Evolutionary conservation across 2,797 vertebrate species (phyloP).

Genomic region (Hydrocynus forskahlii): DNA sequence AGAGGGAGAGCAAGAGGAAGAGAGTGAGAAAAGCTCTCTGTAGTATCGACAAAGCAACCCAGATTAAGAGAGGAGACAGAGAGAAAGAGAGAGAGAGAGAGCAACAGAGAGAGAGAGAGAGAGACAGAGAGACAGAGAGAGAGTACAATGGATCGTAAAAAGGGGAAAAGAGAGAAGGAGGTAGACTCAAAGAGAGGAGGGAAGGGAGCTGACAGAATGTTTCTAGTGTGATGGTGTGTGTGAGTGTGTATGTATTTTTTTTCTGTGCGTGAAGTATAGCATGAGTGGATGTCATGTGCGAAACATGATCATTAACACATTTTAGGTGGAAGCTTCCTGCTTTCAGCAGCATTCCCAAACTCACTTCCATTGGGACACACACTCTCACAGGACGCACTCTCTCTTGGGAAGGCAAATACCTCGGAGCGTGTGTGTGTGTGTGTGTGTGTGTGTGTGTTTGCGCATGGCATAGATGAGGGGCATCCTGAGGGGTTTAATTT

Average conservation of each 20-base stretch:
- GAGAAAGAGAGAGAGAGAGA: background rate
- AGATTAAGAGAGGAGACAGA: constrained; percentile 23
- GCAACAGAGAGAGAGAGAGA: constrained; percentile 32
- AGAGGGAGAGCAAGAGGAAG: background rate
- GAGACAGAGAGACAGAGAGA: constrained; percentile 22
- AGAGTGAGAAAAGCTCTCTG: background rate
- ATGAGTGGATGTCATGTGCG: constrained; percentile 41
- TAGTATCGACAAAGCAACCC: constrained; percentile 21
- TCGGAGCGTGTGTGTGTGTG: background rate
- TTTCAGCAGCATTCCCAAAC: constrained; percentile 16
- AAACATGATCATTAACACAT: constrained; percentile 50
- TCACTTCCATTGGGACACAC: constrained; percentile 10
- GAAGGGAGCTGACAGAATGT: background rate
- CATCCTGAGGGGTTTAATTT: constrained; percentile 2
- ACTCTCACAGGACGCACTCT: background rate
- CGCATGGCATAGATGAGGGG: constrained; percentile 5
- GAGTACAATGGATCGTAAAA: constrained; percentile 12
- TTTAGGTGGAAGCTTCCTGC: constrained; percentile 27
- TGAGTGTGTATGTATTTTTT: constrained; percentile 5
- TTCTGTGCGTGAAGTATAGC: background rate
- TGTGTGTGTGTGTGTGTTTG: background rate
- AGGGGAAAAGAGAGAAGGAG: constrained; percentile 15
- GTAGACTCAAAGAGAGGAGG: constrained; percentile 30
- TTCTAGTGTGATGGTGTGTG: constrained; percentile 27
- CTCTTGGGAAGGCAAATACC: background rate